phyloP scores from a whole-genome alignment of 2,888 invertebrate genomes.

The Leptinotarsa haldemani region DNA sequence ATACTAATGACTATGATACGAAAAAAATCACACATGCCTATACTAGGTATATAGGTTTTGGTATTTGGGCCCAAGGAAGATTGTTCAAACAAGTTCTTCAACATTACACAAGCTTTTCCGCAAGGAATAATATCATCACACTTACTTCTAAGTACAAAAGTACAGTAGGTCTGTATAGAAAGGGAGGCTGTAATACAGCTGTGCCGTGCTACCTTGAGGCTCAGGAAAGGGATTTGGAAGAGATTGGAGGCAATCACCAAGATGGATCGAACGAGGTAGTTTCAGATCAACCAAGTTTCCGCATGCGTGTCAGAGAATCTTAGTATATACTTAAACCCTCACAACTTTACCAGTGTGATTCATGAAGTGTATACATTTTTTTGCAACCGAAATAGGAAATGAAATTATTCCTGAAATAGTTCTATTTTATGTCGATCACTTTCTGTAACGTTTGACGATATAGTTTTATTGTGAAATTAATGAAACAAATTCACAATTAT shows the following conservation, averaged over 20 bases:
- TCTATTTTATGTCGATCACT: too few relatives aligned
- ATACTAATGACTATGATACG: slow-evolving; percentile 66
- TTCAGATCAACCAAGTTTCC: slow-evolving; percentile 13
- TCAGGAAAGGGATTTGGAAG: slow-evolving; percentile 36
- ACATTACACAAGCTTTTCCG: slow-evolving; percentile 59
- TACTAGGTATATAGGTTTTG: slow-evolving; percentile 63
- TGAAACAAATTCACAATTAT: too few relatives aligned
- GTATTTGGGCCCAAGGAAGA: slow-evolving; percentile 67
- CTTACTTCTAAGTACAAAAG: slow-evolving; percentile 61
- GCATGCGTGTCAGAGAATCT: background rate
- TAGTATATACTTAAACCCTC: background rate
- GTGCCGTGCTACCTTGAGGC: slow-evolving; percentile 59
- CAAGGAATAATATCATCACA: slow-evolving; percentile 60
- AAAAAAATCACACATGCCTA: slow-evolving; percentile 67
- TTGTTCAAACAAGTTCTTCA: slow-evolving; percentile 63
- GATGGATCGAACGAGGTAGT: slow-evolving; percentile 37
- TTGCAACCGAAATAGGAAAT: too few relatives aligned
- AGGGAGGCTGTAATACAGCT: slow-evolving; percentile 49
- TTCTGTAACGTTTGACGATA: background rate
- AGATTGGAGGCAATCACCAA: slow-evolving; percentile 47
- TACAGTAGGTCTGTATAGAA: slow-evolving; percentile 48
- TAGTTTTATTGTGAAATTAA: background rate
- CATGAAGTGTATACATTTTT: too few relatives aligned
- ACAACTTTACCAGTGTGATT: too few relatives aligned
- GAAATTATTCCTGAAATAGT: too few relatives aligned